Evolutionary conservation across 2,888 invertebrate genomes (phyloP), one percentile per base, ranked within the genome.

Genomic region (Argyresthia goedartella): DNA sequence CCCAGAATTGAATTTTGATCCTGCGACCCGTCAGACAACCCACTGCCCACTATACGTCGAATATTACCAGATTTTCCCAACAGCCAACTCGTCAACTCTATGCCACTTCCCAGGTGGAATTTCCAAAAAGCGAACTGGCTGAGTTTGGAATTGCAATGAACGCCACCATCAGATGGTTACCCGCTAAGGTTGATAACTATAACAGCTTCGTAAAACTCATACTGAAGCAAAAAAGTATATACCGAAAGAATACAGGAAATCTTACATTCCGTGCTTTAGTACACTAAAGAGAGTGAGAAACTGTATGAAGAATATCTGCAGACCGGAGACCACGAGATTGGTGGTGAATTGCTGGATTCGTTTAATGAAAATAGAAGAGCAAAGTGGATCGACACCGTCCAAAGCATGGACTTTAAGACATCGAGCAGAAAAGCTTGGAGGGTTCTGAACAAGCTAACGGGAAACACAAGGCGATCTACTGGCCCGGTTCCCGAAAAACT

Each of bases 381-480:
- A 42, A 42, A 42, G 13, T 42, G 42, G 42, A n/a, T 10, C 8
- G 4, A 15, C 8, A 25, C 35, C 8, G 25, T 51, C 3, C 36
- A 35, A 14, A 15, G 13, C 16, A 45, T 51, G 51, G 25, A 45
- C 13, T 51, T 51, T 16, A 51, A 39, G 15, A 45, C 45, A 8
- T 51, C 51, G 1, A 51, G 51, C 25, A 33, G 39, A 2, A 51
- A 51, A 35, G 45, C 45, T 2, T 47, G 47, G 49, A 35, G 36
- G 13, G 13, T 13, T 14, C 42, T 42, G n/a, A 7, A n/a, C 8
- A 42, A n/a, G 13, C 13, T 42, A 42, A 42, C 42, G n/a, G n/a
- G n/a, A n/a, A n/a, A n/a, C n/a, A n/a, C n/a, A n/a, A n/a, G n/a
- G n/a, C n/a, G n/a, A n/a, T n/a, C n/a, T n/a, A 45, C 45, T 8